Conservation (phyloP, 2,888 invertebrate species). For the Lacanobia wlatinum region DNA sequence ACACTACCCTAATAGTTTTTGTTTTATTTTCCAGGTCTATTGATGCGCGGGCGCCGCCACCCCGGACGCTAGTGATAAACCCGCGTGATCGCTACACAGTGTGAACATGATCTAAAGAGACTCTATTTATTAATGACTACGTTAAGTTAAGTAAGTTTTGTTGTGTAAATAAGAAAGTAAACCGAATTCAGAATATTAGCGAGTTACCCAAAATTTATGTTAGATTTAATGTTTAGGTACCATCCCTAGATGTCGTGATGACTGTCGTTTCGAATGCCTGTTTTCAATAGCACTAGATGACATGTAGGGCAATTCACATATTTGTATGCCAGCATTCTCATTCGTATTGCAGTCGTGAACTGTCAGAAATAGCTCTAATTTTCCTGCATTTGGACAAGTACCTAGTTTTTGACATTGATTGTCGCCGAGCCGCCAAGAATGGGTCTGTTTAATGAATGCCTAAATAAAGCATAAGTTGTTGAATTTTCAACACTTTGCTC, state of each 20-base stretch:
- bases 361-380: too few relatives aligned
- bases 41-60: slow-evolving; percentile 70
- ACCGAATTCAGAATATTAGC: slow-evolving; percentile 69
- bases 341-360: too few relatives aligned
- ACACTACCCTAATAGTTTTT: slow-evolving; percentile 36
- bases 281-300: background rate
- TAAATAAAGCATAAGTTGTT: background rate
- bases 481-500: background rate
- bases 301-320: background rate
- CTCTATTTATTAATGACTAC: slow-evolving; percentile 81
- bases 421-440: too few relatives aligned
- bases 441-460: background rate
- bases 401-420: too few relatives aligned
- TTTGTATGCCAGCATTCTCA: too few relatives aligned
- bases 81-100: slow-evolving; percentile 73
- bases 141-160: slow-evolving; percentile 66
- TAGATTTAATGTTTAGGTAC: slow-evolving; percentile 44
- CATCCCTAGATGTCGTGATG: background rate
- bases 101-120: slow-evolving; percentile 77
- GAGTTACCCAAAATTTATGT: slow-evolving; percentile 72
- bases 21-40: slow-evolving; percentile 77
- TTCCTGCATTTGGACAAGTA: too few relatives aligned
- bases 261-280: background rate
- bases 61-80: slow-evolving; percentile 77
- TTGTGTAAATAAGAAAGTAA: slow-evolving; percentile 75